These are phyloP conservation scores for Ictalurus furcatus DNA, from an alignment of 2,113 vertebrate species.

Conservation along the genomic window DNA sequence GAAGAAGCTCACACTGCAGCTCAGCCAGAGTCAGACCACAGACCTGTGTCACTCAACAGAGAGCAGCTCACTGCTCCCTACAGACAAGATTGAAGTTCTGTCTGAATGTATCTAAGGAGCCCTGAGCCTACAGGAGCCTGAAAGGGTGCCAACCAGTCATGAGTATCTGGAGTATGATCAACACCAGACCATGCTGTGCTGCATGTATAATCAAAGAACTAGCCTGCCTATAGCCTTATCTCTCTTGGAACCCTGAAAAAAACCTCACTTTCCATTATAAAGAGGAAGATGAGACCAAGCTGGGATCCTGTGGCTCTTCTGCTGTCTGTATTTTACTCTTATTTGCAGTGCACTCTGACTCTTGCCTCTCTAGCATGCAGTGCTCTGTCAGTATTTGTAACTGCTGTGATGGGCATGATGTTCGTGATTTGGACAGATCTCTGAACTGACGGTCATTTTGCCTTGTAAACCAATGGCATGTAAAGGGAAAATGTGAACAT, in stretches of 20 bases:
- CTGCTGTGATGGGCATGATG: neutral
- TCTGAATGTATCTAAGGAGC: slow-evolving; percentile 69
- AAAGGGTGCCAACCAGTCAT: neutral
- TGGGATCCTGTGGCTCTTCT: neutral
- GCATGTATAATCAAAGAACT: slow-evolving; percentile 10
- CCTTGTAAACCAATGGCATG: neutral
- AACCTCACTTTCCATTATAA: neutral
- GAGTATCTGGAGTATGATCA: neutral
- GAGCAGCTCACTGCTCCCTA: slow-evolving; percentile 64
- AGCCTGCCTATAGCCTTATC: neutral
- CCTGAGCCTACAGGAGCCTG: neutral
- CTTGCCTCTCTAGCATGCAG: slow-evolving; percentile 8
- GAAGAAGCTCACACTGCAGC: slow-evolving; percentile 81
- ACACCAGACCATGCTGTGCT: neutral
- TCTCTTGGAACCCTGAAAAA: neutral
- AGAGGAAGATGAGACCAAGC: neutral
- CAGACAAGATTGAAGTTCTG: slow-evolving; percentile 73
- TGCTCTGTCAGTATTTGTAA: slow-evolving; percentile 1
- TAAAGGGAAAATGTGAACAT: neutral
- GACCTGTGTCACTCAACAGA: slow-evolving; percentile 69
- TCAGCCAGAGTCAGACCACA: slow-evolving; percentile 63
- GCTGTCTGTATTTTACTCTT: neutral
- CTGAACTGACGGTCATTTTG: neutral
- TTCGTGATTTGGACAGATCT: neutral
- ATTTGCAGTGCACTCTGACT: slow-evolving; percentile 29